A percentile compares a stretch with the other conserved stretches of the same genome.
phyloP scores from a whole-genome alignment of 2,113 vertebrate species.

The Lophura nycthemera region DNA sequence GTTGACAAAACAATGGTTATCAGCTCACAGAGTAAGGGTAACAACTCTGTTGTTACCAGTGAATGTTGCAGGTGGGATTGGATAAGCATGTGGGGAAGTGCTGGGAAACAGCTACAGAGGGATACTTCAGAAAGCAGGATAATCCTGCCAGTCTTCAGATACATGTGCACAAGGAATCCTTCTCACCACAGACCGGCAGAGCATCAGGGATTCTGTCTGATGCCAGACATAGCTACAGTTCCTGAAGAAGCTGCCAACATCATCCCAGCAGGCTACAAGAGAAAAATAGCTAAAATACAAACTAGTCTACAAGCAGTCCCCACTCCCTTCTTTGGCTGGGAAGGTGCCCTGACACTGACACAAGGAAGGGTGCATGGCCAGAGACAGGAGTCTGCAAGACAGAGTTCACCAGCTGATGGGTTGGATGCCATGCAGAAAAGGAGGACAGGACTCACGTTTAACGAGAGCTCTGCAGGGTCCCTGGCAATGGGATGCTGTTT shows the following conservation, averaged over 20 bases:
- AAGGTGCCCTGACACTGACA: not conserved
- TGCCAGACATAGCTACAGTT: not conserved
- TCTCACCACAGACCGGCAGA: not conserved
- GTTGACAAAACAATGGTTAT: not conserved
- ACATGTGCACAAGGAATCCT: accelerated
- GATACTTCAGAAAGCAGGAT: not conserved
- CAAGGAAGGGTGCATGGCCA: accelerated
- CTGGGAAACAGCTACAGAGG: not conserved
- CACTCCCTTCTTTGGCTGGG: not conserved
- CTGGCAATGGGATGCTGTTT: not conserved
- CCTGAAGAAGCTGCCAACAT: not conserved
- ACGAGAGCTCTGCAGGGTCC: not conserved
- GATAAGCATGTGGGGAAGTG: not conserved
- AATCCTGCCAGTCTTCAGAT: not conserved
- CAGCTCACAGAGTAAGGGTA: not conserved
- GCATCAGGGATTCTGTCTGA: not conserved
- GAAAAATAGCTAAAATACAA: not conserved
- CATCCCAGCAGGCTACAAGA: accelerated
- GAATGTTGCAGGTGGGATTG: not conserved
- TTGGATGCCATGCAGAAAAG: not conserved
- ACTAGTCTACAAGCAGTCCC: not conserved
- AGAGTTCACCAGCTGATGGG: not conserved
- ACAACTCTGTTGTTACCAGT: accelerated
- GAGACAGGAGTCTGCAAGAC: not conserved
- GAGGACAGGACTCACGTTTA: not conserved